Evolutionary conservation across 2,797 vertebrate genomes (phyloP).

Genomic region (Varecia variegata): DNA sequence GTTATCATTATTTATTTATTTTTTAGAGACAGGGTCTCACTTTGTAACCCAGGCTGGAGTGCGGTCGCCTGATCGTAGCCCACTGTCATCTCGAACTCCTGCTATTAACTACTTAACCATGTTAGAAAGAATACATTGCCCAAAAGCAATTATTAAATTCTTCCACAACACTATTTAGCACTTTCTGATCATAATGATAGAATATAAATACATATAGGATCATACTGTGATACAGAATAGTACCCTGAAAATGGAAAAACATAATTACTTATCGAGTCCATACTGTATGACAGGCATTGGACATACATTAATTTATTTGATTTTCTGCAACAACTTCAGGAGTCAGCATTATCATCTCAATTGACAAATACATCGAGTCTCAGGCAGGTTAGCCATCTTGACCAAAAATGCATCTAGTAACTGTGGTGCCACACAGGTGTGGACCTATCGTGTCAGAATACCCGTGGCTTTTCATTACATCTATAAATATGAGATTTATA

Average conservation of each 20-base stretch:
- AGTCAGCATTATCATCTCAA: neutral
- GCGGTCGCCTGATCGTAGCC: neutral
- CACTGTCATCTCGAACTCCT: neutral
- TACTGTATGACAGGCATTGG: neutral
- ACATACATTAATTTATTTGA: neutral
- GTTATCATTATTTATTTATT: too few relatives aligned
- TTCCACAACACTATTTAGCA: neutral
- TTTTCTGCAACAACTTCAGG: neutral
- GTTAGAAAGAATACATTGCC: neutral
- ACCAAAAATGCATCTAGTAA: neutral
- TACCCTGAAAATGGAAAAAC: neutral
- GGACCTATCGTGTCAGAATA: neutral
- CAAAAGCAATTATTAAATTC: neutral
- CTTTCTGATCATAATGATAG: neutral
- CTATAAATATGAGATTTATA: constrained; percentile 42
- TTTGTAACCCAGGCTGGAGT: neutral
- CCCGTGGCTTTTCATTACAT: neutral
- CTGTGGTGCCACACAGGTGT: neutral
- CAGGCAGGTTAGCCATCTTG: neutral
- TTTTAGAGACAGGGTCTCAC: neutral
- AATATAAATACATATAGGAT: neutral
- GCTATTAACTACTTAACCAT: neutral
- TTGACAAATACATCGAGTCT: neutral
- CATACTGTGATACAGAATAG: neutral
- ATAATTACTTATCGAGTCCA: neutral